phyloP scores from a whole-genome alignment of 2,888 invertebrate species.

The Leptopilina drosophilae region DNA sequence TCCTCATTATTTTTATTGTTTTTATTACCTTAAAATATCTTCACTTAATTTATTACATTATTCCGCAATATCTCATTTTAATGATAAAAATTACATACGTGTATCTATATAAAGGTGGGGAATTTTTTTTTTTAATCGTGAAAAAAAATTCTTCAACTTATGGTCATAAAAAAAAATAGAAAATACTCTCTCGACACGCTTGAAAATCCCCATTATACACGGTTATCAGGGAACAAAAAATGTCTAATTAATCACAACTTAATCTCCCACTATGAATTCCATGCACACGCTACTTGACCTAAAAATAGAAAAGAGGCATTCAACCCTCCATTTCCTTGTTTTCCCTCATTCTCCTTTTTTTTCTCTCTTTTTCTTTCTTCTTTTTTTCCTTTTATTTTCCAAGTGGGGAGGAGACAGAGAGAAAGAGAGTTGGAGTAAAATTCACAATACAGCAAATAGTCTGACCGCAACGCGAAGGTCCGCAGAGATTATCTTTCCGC shows the following conservation, averaged over 20 bases:
- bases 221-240: constrained; percentile 20
- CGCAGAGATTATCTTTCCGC: constrained; percentile 7
- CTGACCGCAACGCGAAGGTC: constrained; percentile 30
- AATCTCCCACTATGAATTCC: constrained; percentile 34
- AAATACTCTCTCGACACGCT: too few relatives aligned
- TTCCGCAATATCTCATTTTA: too few relatives aligned
- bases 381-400: too few relatives aligned
- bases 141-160: not conserved
- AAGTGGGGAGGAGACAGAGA: too few relatives aligned
- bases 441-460: constrained; percentile 17
- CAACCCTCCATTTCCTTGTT: constrained; percentile 29
- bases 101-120: too few relatives aligned
- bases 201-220: not conserved
- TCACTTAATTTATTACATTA: too few relatives aligned
- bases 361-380: too few relatives aligned
- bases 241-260: constrained; percentile 29
- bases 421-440: constrained; percentile 11
- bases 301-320: constrained; percentile 23
- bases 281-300: constrained; percentile 35
- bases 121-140: too few relatives aligned
- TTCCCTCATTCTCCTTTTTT: not conserved
- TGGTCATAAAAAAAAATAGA: not conserved
- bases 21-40: too few relatives aligned
- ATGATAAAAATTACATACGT: too few relatives aligned
- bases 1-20: too few relatives aligned